These are phyloP conservation scores for Tokudaia muenninki DNA, from an alignment of 2,797 vertebrate species.

Conservation along the genomic window DNA sequence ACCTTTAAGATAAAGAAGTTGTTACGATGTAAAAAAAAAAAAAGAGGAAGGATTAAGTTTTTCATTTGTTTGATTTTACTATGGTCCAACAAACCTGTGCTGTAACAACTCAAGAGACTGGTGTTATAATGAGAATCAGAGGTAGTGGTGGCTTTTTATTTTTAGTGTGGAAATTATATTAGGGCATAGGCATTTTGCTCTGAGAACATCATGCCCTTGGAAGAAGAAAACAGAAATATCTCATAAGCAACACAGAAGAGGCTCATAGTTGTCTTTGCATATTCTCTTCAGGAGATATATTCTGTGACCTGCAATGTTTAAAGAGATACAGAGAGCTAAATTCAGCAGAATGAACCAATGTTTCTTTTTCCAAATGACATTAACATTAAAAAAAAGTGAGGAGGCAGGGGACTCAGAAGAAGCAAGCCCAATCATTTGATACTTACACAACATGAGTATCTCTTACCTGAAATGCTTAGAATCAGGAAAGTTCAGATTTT, in stretches of 20 bases:
- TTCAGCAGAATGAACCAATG: slow-evolving; percentile 21
- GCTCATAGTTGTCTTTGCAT: background rate
- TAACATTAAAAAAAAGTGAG: background rate
- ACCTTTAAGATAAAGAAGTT: slow-evolving; percentile 67
- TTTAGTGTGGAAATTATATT: background rate
- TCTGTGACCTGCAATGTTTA: background rate
- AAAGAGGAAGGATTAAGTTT: slow-evolving; percentile 61
- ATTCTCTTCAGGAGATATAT: background rate
- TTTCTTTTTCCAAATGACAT: slow-evolving; percentile 12
- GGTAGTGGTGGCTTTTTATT: background rate
- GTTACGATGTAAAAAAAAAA: slow-evolving; percentile 54
- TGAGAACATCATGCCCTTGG: slow-evolving; percentile 7
- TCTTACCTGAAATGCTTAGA: background rate
- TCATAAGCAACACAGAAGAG: slow-evolving; percentile 9
- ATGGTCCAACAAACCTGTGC: background rate
- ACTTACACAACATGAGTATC: background rate
- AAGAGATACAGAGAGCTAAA: background rate
- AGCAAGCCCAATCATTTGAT: background rate
- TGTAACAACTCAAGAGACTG: slow-evolving; percentile 3
- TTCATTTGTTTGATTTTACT: background rate
- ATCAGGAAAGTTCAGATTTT: background rate
- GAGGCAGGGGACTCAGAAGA: background rate
- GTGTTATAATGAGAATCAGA: background rate
- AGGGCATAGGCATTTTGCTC: background rate
- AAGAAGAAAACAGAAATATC: slow-evolving; percentile 8